Base-by-base conservation (phyloP, 2,888 invertebrate species). In the Nemoura dubitans region DNA sequence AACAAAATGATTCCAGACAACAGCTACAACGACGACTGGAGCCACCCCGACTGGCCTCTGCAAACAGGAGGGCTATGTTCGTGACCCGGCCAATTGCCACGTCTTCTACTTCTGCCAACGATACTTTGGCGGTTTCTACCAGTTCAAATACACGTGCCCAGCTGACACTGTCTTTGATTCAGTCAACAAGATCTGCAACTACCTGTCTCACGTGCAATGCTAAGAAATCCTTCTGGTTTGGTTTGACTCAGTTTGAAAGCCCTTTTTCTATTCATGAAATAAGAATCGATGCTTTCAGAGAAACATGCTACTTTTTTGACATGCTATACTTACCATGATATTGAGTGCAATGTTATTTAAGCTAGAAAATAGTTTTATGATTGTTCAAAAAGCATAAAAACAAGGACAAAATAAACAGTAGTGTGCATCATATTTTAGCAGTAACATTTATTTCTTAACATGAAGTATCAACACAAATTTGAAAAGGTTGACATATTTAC, bases 21-120 rank as follows among this genome's bases (percentile, higher is more conserved):
- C 78, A 10, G 16, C 16, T 21, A 21, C 59, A 21, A 59, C 59
- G 14, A 59, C 59, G 21, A 21, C 59, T 28, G 14, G 10, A 10
- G 78, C 78, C 7, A 28, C 78, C 25, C n/a, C 78, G 16, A 78
- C 26, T 10, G 78, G 78, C 27, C 10, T 78, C 3, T 78, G 78
- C 28, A 26, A 14, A 25, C 6, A 78, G n/a, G 28, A 21, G 6
- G 78, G 78, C 28, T 78, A 27, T 25, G 28, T 78, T 1, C 26
- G 78, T 7, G 78, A 78, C 26, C 78, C 78, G 25, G 28, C 10
- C 26, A 78, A 78, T n/a, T 78, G 78, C 27, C 26, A 28, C 25
- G 27, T 78, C 2, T 78, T 78, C 78, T 78, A 78, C 78, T 27
- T 21, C 28, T 78, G 78, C 78, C 78, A 78, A n/a, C 25, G 7